A percentile compares a stretch with the other conserved stretches of the same genome.
Evolutionary conservation across 1,140 invertebrate genomes (phyloP).

Genomic region (Diprion similis): DNA sequence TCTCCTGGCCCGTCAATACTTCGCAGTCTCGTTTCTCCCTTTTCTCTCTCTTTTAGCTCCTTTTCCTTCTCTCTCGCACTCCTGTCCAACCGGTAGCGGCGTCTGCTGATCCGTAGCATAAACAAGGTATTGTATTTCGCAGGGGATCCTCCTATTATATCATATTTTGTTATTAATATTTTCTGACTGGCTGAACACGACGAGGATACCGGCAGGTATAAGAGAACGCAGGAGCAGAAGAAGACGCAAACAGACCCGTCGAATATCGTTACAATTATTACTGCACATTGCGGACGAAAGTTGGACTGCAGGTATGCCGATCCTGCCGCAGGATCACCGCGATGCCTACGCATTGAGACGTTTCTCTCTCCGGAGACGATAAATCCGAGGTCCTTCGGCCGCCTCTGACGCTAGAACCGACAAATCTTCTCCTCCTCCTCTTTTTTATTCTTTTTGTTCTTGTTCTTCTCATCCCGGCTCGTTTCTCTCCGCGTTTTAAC

Average conservation of each 20-base stretch:
- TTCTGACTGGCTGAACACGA: constrained; percentile 56
- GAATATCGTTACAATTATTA: background rate
- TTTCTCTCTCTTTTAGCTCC: background rate
- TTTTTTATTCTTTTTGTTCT: background rate
- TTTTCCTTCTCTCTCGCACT: constrained; percentile 15
- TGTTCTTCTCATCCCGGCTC: background rate
- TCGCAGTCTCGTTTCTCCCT: constrained; percentile 12
- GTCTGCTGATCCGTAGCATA: constrained; percentile 55
- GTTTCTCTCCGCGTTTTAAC: background rate
- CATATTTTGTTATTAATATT: constrained; percentile 65
- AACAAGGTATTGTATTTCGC: constrained; percentile 61
- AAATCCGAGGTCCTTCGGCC: background rate
- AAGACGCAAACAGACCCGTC: background rate
- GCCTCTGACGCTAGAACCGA: background rate
- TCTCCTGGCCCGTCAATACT: background rate
- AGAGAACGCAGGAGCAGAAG: background rate
- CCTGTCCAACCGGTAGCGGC: constrained; percentile 2
- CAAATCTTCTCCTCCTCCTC: background rate
- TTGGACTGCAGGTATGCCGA: background rate
- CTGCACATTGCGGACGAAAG: background rate
- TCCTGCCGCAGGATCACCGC: background rate
- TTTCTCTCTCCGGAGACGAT: background rate
- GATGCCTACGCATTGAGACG: background rate
- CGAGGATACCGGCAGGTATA: constrained; percentile 38
- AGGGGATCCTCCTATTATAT: constrained; percentile 59